phyloP scores from a whole-genome alignment of 1,140 invertebrate genomes.

The Achroia grisella region DNA sequence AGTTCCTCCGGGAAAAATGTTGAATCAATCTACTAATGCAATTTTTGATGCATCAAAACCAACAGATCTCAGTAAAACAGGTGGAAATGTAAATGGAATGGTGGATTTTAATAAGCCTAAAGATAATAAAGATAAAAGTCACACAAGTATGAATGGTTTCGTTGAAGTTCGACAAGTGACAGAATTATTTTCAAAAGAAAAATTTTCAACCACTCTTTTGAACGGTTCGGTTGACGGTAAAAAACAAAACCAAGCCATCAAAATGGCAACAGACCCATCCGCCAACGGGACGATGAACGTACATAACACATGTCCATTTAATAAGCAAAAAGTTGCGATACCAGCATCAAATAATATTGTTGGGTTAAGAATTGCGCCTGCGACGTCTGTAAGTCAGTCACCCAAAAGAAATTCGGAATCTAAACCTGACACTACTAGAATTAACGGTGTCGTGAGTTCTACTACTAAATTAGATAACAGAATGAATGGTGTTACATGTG shows the following conservation, averaged over 20 bases:
- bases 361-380: slow-evolving; percentile 37
- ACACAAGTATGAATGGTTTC: slow-evolving; percentile 51
- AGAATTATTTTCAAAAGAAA: slow-evolving; percentile 38
- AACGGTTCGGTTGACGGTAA: slow-evolving; percentile 46
- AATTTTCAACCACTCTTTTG: slow-evolving; percentile 20
- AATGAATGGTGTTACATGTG: slow-evolving; percentile 62
- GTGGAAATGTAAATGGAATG: slow-evolving; percentile 30
- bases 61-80: slow-evolving; percentile 37
- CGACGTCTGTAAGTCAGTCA: slow-evolving; percentile 29
- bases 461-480: slow-evolving; percentile 61
- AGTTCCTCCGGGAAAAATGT: slow-evolving; percentile 18
- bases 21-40: slow-evolving; percentile 14
- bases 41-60: slow-evolving; percentile 23
- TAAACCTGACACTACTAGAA: slow-evolving; percentile 37
- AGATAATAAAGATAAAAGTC: slow-evolving; percentile 35
- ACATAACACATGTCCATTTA: slow-evolving; percentile 20
- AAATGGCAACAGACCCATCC: slow-evolving; percentile 48
- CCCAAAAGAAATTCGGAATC: slow-evolving; percentile 32
- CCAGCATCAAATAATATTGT: slow-evolving; percentile 32
- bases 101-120: slow-evolving; percentile 43
- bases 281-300: slow-evolving; percentile 31
- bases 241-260: slow-evolving; percentile 31
- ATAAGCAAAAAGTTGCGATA: slow-evolving; percentile 40
- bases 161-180: slow-evolving; percentile 38
- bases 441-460: slow-evolving; percentile 51